Conservation (phyloP, 1,140 invertebrate genomes). For the Helicoverpa armigera region DNA sequence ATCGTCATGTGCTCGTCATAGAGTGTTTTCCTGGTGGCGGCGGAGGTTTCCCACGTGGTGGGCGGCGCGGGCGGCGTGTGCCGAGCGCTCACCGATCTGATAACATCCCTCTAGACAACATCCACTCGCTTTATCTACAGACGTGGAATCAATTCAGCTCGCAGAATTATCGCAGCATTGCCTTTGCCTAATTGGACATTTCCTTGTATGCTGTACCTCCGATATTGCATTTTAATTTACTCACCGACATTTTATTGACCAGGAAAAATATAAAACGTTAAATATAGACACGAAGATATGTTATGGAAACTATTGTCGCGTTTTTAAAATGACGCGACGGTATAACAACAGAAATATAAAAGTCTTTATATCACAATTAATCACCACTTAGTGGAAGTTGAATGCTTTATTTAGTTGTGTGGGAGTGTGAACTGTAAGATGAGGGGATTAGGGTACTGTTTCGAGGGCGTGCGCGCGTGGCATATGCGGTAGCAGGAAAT, state of each 20-base stretch:
- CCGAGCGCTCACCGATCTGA: slow-evolving; percentile 81
- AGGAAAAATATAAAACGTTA: slow-evolving; percentile 26
- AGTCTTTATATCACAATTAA: slow-evolving; percentile 84
- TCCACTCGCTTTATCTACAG: slow-evolving; percentile 80
- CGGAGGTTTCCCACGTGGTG: slow-evolving; percentile 73
- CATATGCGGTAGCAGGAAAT: slow-evolving; percentile 80
- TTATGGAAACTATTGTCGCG: slow-evolving; percentile 61
- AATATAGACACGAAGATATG: slow-evolving; percentile 38
- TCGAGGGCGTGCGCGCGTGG: slow-evolving; percentile 49
- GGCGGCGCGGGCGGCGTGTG: slow-evolving; percentile 66
- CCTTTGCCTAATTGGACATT: slow-evolving; percentile 83
- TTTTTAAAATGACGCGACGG: slow-evolving; percentile 76
- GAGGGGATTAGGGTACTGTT: slow-evolving; percentile 56
- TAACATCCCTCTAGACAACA: slow-evolving; percentile 80
- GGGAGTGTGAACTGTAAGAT: slow-evolving; percentile 60
- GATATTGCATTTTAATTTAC: slow-evolving; percentile 57
- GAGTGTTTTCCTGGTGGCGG: slow-evolving; percentile 37
- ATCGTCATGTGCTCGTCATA: slow-evolving; percentile 43
- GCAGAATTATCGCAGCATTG: slow-evolving; percentile 84
- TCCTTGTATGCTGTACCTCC: slow-evolving; percentile 70
- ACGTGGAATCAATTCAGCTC: slow-evolving; percentile 84
- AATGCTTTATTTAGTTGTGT: slow-evolving; percentile 54
- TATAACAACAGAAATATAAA: slow-evolving; percentile 83
- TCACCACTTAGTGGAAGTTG: slow-evolving; percentile 77
- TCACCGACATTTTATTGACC: slow-evolving; percentile 33